Conservation (phyloP, 2,797 vertebrate species). For the Ispidina lecontei region DNA sequence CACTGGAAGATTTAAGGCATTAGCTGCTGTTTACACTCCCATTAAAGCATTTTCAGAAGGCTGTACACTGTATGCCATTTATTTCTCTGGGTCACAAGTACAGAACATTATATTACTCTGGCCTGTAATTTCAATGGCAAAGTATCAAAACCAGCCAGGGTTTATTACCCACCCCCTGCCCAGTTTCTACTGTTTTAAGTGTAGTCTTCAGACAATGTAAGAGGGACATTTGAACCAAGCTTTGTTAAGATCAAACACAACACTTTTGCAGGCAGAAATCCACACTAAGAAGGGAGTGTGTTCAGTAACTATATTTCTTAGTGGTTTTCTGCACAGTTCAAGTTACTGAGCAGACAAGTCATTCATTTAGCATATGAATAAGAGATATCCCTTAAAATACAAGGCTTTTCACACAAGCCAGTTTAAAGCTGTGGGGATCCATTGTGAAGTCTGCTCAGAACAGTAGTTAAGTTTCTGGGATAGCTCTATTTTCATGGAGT, state of each 20-base stretch:
- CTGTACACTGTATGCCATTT: background rate
- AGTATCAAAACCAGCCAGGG: background rate
- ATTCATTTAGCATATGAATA: background rate
- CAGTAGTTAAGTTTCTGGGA: slow-evolving; percentile 18
- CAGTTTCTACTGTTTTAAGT: background rate
- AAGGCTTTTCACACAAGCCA: background rate
- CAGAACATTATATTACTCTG: background rate
- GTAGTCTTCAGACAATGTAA: background rate
- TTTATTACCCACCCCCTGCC: background rate
- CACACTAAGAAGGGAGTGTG: background rate
- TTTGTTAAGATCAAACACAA: background rate
- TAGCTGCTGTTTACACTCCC: background rate
- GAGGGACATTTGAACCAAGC: background rate
- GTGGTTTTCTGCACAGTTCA: background rate
- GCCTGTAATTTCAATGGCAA: slow-evolving; percentile 7
- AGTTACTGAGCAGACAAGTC: background rate
- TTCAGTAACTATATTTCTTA: background rate
- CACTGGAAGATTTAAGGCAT: background rate
- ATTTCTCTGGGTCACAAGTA: background rate
- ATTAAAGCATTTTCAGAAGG: background rate
- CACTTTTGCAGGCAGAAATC: background rate
- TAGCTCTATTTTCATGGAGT: slow-evolving; percentile 20
- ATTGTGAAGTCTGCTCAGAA: slow-evolving; percentile 29
- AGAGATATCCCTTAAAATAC: slow-evolving; percentile 7
- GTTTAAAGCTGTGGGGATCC: background rate